phyloP scores from a whole-genome alignment of 2,888 invertebrate species.

The Macaria notata region DNA sequence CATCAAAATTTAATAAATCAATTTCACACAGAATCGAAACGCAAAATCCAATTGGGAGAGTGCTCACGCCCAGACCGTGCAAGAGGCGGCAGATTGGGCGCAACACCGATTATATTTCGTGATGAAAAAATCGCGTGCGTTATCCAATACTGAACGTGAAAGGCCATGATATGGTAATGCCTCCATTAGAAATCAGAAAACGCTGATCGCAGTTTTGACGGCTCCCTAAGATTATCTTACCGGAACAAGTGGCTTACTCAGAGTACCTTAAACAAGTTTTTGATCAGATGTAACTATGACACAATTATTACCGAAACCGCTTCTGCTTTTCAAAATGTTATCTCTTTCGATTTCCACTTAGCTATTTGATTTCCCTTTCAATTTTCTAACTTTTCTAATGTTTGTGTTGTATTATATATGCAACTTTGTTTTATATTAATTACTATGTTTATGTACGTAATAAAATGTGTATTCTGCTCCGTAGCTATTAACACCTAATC shows the following conservation, averaged over 20 bases:
- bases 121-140: slow-evolving; percentile 48
- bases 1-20: too few relatives aligned
- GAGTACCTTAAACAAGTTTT: slow-evolving; percentile 31
- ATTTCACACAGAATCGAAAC: too few relatives aligned
- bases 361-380: slow-evolving; percentile 23
- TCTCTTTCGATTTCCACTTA: slow-evolving; percentile 34
- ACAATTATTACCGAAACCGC: slow-evolving; percentile 31
- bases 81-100: slow-evolving; percentile 12
- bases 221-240: slow-evolving; percentile 35
- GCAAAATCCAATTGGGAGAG: slow-evolving; percentile 2
- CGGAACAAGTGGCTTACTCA: slow-evolving; percentile 44
- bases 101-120: slow-evolving; percentile 12
- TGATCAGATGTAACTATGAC: slow-evolving; percentile 36
- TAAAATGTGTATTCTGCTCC: too few relatives aligned
- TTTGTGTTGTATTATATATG: too few relatives aligned
- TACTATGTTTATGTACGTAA: too few relatives aligned
- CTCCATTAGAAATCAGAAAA: slow-evolving; percentile 68
- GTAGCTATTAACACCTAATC: too few relatives aligned
- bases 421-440: too few relatives aligned
- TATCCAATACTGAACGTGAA: slow-evolving; percentile 68
- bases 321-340: slow-evolving; percentile 26
- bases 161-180: slow-evolving; percentile 74
- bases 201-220: slow-evolving; percentile 46
- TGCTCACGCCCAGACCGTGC: slow-evolving; percentile 6
- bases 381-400: background rate